A percentile compares a stretch with the other conserved stretches of the same genome.
Conservation (phyloP, 2,797 vertebrate species). For the Acanthurus lineatus region DNA sequence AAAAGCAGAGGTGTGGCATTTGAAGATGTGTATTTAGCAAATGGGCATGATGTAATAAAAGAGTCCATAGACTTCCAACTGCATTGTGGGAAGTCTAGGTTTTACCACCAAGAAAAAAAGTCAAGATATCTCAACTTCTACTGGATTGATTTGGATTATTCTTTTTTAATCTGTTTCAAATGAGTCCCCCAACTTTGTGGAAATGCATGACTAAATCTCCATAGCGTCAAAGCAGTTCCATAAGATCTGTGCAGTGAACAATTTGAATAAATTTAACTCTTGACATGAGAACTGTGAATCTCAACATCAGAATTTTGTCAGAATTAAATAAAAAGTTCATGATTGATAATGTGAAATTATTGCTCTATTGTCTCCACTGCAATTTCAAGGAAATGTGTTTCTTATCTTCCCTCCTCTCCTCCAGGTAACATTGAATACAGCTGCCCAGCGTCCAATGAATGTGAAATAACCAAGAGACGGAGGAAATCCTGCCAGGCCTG, state of each 20-base stretch:
- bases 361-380: not conserved
- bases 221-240: no score
- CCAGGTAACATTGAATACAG: slow-evolving; percentile 98
- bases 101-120: not conserved
- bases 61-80: not conserved
- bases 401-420: slow-evolving; percentile 20
- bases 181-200: not conserved
- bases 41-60: not conserved
- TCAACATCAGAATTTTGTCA: not conserved
- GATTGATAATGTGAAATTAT: not conserved
- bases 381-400: not conserved
- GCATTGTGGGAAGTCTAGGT: slow-evolving; percentile 13
- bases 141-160: not conserved
- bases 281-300: not conserved
- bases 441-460: slow-evolving; percentile 97
- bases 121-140: not conserved
- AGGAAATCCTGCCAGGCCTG: slow-evolving; percentile 99
- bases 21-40: not conserved
- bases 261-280: not conserved
- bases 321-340: not conserved
- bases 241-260: not conserved
- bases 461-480: slow-evolving; percentile 98
- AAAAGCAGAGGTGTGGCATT: not conserved
- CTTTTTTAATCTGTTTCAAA: not conserved
- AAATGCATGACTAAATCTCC: not conserved